Evolutionary conservation across 2,113 vertebrate species (phyloP), one percentile per base, ranked within the genome.

Genomic region (Terrapene triunguis): DNA sequence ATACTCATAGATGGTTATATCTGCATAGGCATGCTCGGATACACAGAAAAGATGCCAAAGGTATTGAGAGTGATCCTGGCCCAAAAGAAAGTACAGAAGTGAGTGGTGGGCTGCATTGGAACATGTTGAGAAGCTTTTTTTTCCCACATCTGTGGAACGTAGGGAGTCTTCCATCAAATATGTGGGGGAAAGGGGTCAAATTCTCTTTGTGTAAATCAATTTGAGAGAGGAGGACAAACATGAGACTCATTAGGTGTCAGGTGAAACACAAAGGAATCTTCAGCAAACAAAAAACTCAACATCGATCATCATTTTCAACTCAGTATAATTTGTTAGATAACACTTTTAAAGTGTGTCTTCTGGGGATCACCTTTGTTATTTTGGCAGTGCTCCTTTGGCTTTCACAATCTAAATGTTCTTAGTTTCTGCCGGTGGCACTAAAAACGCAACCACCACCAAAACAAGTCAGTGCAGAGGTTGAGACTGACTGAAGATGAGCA

Each of bases 401-500:
- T 57, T 84, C n/a, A 32, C 88, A 87, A 16, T 35, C 24, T 10
- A 80, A 48, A 27, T 5, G 54, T 84, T 85, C 5, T 2, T 93
- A 79, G 53, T 53, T 62, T 2, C 1, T 38, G 21, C 9, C 50
- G 48, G 42, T 55, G 22, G 82, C 2, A 10, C 0, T 78, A 17
- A 90, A 14, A 4, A 48, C 7, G 76, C n/a, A 81, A 81, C 3
- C 3, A 82, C 0, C 32, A 6, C 80, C 80, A 79, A 95, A 92
- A 78, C 78, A 50, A 80, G 57, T 25, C 10, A 85, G 16, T 76
- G 78, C 17, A 32, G 85, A 85, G 74, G 35, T 17, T 59, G 76
- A 54, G 82, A 22, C 4, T 83, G 72, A 27, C 6, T 88, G 65
- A 25, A 85, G 59, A 29, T 74, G 8, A 83, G 65, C 5, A 69